phyloP scores from a whole-genome alignment of 2,113 vertebrate genomes.

The Phycodurus eques region DNA sequence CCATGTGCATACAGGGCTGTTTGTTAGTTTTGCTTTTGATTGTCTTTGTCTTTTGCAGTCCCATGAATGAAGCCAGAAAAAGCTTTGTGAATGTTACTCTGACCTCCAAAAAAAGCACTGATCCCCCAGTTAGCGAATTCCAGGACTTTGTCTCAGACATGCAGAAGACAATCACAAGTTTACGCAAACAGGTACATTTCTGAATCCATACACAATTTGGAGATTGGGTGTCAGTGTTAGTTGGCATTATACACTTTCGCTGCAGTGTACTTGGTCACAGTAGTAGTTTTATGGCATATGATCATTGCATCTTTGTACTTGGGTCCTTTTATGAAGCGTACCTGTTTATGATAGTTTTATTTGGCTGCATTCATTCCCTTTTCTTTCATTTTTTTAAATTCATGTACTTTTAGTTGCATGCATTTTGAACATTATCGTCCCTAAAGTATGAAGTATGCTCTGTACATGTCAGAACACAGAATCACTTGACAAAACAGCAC shows the following conservation, averaged over 20 bases:
- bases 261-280: neutral
- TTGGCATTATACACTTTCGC: neutral
- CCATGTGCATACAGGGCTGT: neutral
- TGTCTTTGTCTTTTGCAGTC: slow-evolving; percentile 58
- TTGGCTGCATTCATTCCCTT: neutral
- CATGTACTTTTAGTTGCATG: too few relatives aligned
- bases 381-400: neutral
- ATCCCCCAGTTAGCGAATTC: slow-evolving; percentile 78
- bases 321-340: neutral
- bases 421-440: neutral
- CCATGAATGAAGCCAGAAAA: slow-evolving; percentile 44
- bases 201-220: neutral
- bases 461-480: neutral
- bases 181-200: slow-evolving; percentile 85
- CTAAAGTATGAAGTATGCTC: neutral
- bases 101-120: slow-evolving; percentile 60
- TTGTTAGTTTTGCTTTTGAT: neutral
- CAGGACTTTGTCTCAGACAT: slow-evolving; percentile 91
- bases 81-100: slow-evolving; percentile 70
- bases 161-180: slow-evolving; percentile 92
- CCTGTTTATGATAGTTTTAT: neutral
- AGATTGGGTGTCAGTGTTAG: neutral
- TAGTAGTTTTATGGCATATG: neutral
- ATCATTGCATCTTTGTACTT: neutral
- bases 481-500: neutral